A percentile compares a stretch with the other conserved stretches of the same genome.
Evolutionary conservation across 2,888 invertebrate species (phyloP).

Genomic region (Diaprepes abbreviatus): DNA sequence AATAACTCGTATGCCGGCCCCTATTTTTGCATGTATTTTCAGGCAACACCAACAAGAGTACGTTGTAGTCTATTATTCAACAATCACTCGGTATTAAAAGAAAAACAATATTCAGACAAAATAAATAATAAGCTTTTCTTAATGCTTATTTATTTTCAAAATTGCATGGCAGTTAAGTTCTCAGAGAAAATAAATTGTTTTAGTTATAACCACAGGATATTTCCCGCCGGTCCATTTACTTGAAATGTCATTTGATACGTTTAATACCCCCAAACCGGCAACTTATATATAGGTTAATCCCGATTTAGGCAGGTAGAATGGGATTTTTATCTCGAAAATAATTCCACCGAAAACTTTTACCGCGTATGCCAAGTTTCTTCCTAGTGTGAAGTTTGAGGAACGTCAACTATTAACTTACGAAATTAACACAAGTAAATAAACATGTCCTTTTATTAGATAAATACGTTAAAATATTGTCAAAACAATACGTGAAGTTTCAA

Average conservation of each 20-base stretch:
- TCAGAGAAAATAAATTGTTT: constrained; percentile 28
- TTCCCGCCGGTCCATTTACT: constrained; percentile 23
- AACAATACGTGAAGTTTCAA: constrained; percentile 16
- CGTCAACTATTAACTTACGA: constrained; percentile 1
- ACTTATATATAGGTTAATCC: constrained; percentile 33
- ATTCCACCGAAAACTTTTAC: constrained; percentile 8
- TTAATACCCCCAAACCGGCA: constrained; percentile 12
- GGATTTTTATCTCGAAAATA: constrained; percentile 24
- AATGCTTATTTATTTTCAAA: constrained; percentile 2
- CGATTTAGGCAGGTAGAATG: constrained; percentile 30
- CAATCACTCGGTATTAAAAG: too few species aligned
- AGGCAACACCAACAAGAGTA: too few species aligned
- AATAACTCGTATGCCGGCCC: too few species aligned
- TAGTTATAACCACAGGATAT: constrained; percentile 16
- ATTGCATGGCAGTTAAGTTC: constrained; percentile 6
- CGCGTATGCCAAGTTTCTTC: constrained; percentile 11
- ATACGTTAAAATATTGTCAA: constrained; percentile 18
- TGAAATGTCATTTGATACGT: constrained; percentile 29
- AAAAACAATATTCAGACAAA: background rate
- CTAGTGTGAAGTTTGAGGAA: constrained; percentile 19
- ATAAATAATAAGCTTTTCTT: background rate
- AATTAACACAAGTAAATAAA: constrained; percentile 23
- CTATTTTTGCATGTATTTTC: too few species aligned
- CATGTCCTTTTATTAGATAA: constrained; percentile 23
- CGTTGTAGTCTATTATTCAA: too few species aligned